Evolutionary conservation across 2,888 invertebrate genomes (phyloP), one percentile per base, ranked within the genome.

Genomic region (Laspeyria flexula): DNA sequence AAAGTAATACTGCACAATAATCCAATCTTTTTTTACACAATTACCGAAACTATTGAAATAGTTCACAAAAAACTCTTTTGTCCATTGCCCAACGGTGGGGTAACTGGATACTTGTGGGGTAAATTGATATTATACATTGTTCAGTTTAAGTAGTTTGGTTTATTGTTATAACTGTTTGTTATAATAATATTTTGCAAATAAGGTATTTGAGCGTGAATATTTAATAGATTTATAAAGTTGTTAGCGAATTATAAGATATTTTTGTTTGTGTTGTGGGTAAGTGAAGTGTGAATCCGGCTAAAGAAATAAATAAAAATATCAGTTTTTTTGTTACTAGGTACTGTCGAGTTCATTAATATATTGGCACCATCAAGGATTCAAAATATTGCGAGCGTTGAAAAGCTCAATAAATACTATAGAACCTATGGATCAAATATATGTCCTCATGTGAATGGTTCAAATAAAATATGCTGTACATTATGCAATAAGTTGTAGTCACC

Each of bases 101-200:
- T 39, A 64, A 66, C 50, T 6, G 3, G 52, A 61, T 60, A 64
- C 46, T 53, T 56, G 11, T 40, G 15, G 43, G 51, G 74, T 66
- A 75, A 75, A 61, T 44, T 43, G 72, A 75, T 75, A 72, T 71
- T 66, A 54, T 61, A 48, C 43, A 69, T 66, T 72, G 63, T 62
- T 49, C 42, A 18, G 4, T 50, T 25, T 41, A 35, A 43, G 52
- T 54, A 43, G 16, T 49, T 49, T 47, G 51, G 43, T 56, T 10
- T 37, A 52, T 50, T 53, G 42, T 58, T 57, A 51, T 42, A 42
- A 15, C 53, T 44, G 40, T 50, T 60, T 63, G 55, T 60, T 67
- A 60, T 59, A 54, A 70, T 68, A 76, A 76, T 79, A 73, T 80
- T 80, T 77, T 67, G 80, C 77, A 71, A 80, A 75, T 73, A 66